Percentiles rank a stretch among this genome's conserved stretches.
Evolutionary conservation across 2,797 vertebrate species (phyloP).

Genomic region (Schizopygopsis pylzovi): DNA sequence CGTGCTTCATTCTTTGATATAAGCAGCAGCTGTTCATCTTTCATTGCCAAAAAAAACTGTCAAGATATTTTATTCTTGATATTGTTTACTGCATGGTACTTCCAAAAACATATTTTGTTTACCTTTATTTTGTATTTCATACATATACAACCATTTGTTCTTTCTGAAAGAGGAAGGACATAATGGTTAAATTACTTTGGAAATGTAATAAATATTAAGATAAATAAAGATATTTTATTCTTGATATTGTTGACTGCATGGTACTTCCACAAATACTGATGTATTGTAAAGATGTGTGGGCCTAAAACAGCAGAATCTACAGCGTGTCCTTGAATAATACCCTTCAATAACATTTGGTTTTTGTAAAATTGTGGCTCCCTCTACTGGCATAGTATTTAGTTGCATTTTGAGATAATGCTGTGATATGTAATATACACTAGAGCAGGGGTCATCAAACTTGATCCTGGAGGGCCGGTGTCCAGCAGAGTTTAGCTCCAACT

Average conservation of each 20-base stretch:
- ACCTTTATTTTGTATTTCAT: too few species aligned
- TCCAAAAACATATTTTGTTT: too few species aligned
- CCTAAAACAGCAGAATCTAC: background rate
- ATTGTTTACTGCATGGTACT: too few species aligned
- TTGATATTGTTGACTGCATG: background rate
- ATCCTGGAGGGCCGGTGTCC: too few species aligned
- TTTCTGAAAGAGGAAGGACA: too few species aligned
- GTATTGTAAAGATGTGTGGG: background rate
- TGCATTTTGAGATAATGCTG: constrained; percentile 1
- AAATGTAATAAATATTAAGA: too few species aligned
- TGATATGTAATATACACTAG: too few species aligned
- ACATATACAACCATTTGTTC: too few species aligned
- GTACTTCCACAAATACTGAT: background rate
- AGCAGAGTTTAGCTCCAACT: too few species aligned
- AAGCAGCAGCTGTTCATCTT: background rate
- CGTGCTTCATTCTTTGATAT: background rate
- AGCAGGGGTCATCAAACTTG: too few species aligned
- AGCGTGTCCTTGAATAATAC: background rate
- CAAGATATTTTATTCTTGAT: background rate
- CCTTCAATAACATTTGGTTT: background rate
- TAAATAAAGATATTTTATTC: background rate
- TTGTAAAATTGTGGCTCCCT: constrained; percentile 45
- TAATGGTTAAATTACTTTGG: too few species aligned
- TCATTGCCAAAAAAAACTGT: too few species aligned
- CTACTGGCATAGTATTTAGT: background rate